phyloP scores from a whole-genome alignment of 1,140 invertebrate species.

The Anoplophora glabripennis region DNA sequence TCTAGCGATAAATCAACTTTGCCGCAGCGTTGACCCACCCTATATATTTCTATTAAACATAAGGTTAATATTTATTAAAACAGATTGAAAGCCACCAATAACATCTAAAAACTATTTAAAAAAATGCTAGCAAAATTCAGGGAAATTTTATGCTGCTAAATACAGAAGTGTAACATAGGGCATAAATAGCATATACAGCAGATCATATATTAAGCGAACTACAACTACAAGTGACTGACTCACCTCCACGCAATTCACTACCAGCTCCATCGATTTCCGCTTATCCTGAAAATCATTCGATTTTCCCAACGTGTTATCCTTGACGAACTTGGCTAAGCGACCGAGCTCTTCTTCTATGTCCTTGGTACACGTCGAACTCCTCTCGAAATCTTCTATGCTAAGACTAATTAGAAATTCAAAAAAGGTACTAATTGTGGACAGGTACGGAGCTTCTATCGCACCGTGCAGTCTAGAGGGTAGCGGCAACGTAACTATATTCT shows the following conservation, averaged over 20 bases:
- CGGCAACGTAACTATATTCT: constrained; percentile 21
- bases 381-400: constrained; percentile 22
- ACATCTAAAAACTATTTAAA: no score
- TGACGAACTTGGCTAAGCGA: constrained; percentile 21
- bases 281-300: constrained; percentile 30
- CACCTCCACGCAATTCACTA: constrained; percentile 42
- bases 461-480: constrained; percentile 39
- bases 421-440: constrained; percentile 26
- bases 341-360: constrained; percentile 25
- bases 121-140: no score
- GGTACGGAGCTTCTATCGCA: constrained; percentile 32
- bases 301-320: constrained; percentile 18
- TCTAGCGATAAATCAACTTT: no score
- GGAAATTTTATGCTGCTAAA: no score
- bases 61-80: no score
- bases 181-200: no score
- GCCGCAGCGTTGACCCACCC: no score
- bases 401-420: constrained; percentile 34
- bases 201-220: no score
- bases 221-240: no score
- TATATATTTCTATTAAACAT: no score
- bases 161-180: no score
- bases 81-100: no score
- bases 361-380: constrained; percentile 19
- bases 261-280: constrained; percentile 34